These are phyloP conservation scores for Pachyrhynchus sulphureomaculatus DNA, from an alignment of 1,140 invertebrate genomes.

Conservation along the genomic window DNA sequence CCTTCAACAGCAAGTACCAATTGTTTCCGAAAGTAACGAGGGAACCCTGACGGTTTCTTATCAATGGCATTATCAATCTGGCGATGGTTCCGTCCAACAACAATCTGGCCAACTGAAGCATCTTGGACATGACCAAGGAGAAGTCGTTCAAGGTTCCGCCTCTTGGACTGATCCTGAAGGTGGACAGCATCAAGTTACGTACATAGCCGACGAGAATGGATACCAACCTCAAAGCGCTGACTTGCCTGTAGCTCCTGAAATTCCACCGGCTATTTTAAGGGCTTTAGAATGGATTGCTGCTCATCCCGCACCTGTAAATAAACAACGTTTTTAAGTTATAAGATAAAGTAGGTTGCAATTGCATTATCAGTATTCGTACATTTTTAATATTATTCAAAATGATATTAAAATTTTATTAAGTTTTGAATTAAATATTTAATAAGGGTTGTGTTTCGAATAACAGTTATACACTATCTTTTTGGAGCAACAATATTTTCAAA, in stretches of 20 bases:
- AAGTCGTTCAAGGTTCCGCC: conserved; percentile 63
- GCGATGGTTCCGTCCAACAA: background rate
- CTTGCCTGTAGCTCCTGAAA: background rate
- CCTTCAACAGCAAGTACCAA: background rate
- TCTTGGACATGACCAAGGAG: conserved; percentile 51
- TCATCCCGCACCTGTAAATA: background rate
- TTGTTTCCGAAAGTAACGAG: conserved; percentile 58
- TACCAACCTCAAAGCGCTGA: conserved; percentile 47
- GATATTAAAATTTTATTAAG: no score
- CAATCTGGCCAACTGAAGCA: background rate
- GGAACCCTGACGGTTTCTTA: conserved; percentile 65
- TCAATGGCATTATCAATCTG: conserved; percentile 50
- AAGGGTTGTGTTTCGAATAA: no score
- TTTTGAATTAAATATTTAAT: no score
- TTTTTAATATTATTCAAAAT: no score
- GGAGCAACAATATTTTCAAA: no score
- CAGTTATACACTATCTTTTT: no score
- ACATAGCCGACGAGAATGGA: no score
- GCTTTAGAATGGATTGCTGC: background rate
- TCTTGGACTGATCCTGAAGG: conserved; percentile 59
- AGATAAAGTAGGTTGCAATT: no score
- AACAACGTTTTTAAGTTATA: no score
- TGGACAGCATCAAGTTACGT: no score
- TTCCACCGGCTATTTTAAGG: background rate
- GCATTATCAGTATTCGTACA: no score